phyloP scores from a whole-genome alignment of 2,888 invertebrate genomes.

The Pimpla rufipes region DNA sequence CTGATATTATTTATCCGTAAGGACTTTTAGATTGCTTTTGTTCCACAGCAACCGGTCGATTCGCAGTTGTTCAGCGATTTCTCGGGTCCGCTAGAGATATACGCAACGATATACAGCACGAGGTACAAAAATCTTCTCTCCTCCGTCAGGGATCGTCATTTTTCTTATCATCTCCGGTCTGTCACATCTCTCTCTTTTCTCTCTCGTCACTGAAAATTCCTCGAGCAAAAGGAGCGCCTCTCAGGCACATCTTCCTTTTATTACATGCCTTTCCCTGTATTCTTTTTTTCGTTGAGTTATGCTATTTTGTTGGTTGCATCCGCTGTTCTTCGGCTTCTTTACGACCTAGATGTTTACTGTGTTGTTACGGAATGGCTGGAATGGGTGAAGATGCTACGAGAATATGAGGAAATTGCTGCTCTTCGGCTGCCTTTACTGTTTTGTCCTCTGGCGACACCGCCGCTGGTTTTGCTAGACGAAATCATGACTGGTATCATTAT shows the following conservation, averaged over 20 bases:
- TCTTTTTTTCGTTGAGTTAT: conserved; percentile 23
- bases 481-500: neutral
- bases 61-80: too few relatives aligned
- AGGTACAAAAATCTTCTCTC: conserved; percentile 30
- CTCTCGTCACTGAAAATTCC: conserved; percentile 36
- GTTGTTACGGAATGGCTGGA: conserved; percentile 29
- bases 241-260: conserved; percentile 40
- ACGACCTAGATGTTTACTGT: conserved; percentile 41
- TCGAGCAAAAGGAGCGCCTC: conserved; percentile 34
- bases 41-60: too few relatives aligned
- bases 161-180: conserved; percentile 42
- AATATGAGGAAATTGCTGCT: conserved; percentile 20
- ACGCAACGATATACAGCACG: conserved; percentile 20
- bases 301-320: conserved; percentile 42
- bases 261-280: conserved; percentile 10
- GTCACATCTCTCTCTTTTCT: conserved; percentile 17
- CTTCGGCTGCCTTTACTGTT: conserved; percentile 1
- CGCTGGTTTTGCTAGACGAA: neutral
- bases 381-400: conserved; percentile 7
- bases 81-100: too few relatives aligned
- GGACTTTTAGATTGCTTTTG: too few relatives aligned
- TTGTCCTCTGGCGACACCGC: neutral
- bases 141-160: conserved; percentile 9
- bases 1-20: too few relatives aligned
- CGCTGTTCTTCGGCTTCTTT: conserved; percentile 39